phyloP scores from a whole-genome alignment of 2,888 invertebrate genomes.

The Nomada fabriciana region DNA sequence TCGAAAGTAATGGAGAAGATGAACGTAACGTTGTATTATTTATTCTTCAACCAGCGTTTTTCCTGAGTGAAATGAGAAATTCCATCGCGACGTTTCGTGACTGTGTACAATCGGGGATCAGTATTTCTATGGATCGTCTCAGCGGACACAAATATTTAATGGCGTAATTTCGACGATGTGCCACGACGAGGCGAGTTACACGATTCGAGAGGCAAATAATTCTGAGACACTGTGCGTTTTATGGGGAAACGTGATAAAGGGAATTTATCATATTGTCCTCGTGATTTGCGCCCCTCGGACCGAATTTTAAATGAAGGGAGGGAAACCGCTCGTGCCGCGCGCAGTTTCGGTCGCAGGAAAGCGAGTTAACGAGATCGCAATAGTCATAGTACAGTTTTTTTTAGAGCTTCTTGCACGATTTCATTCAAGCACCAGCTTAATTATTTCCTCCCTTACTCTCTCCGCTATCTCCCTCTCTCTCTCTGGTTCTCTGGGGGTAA shows the following conservation, averaged over 20 bases:
- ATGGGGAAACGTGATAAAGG: not conserved
- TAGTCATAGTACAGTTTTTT: constrained; percentile 18
- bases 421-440: constrained; percentile 7
- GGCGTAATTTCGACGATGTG: constrained; percentile 19
- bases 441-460: not conserved
- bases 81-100: constrained; percentile 19
- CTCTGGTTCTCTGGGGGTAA: constrained; percentile 24
- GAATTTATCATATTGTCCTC: not conserved
- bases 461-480: not conserved
- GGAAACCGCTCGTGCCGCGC: constrained; percentile 23
- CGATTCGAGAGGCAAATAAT: constrained; percentile 9
- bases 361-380: constrained; percentile 39
- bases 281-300: not conserved
- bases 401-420: not conserved
- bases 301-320: not conserved
- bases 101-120: not conserved
- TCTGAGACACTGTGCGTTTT: not conserved
- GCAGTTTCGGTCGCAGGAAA: constrained; percentile 32
- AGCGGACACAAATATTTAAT: constrained; percentile 34
- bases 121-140: not conserved
- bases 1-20: not conserved
- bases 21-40: not conserved
- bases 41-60: not conserved
- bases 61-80: not conserved
- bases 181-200: not conserved